Evolutionary conservation across 2,797 vertebrate species (phyloP).

Genomic region (Rhynchotus rufescens): DNA sequence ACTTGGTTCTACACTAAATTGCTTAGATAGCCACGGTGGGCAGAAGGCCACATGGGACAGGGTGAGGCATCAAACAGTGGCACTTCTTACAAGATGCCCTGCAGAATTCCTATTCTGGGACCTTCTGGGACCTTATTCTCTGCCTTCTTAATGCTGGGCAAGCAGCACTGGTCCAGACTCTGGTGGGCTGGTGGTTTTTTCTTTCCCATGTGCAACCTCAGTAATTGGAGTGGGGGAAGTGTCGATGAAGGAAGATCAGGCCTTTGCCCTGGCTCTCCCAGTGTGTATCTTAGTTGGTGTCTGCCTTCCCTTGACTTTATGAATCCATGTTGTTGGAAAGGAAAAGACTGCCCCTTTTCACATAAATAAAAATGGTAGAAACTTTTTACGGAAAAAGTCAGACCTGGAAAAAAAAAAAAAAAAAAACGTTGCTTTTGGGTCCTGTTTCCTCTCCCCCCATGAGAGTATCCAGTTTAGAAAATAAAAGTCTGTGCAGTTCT

Average conservation of each 20-base stretch:
- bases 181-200: rapidly evolving
- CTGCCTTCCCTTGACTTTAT: neutral
- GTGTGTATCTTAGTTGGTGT: neutral
- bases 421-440: neutral
- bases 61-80: neutral
- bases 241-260: neutral
- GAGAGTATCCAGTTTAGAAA: neutral
- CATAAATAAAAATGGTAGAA: neutral
- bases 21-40: neutral
- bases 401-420: neutral
- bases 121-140: too few species aligned
- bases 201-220: neutral
- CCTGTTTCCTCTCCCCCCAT: neutral
- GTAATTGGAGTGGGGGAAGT: neutral
- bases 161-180: neutral
- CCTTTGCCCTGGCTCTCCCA: neutral
- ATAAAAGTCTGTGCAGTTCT: neutral
- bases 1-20: neutral
- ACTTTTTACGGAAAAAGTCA: neutral
- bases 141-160: rapidly evolving
- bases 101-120: neutral
- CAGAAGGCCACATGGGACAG: neutral
- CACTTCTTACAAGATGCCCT: neutral
- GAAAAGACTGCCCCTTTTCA: neutral
- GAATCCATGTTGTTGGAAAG: neutral